Conservation (phyloP, 2,113 vertebrate species). For the Centrocercus urophasianus region DNA sequence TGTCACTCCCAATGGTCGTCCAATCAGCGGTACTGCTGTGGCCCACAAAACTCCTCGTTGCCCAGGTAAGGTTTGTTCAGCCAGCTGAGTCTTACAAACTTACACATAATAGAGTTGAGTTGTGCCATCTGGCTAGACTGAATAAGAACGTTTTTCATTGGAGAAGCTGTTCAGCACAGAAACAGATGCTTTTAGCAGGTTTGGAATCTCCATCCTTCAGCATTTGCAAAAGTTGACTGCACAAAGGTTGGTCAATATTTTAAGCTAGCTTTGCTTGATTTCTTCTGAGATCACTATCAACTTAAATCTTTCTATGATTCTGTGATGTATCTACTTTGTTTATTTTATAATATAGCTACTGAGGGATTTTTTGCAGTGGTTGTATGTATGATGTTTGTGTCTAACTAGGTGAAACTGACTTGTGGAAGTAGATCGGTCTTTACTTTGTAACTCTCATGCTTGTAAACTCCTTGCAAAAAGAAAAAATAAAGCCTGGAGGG, state of each 20-base stretch:
- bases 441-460: neutral
- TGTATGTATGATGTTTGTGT: neutral
- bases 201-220: neutral
- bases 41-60: constrained; percentile 97
- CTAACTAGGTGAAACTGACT: neutral
- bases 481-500: neutral
- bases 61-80: constrained; percentile 82
- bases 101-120: neutral
- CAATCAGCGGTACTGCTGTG: constrained; percentile 95
- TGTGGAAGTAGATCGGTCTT: neutral
- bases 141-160: neutral
- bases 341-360: neutral
- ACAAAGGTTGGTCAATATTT: neutral
- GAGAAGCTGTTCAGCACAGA: neutral
- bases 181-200: neutral
- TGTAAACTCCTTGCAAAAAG: neutral
- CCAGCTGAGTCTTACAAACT: neutral
- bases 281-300: neutral
- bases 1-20: constrained; percentile 92
- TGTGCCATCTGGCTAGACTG: neutral
- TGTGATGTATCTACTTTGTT: neutral
- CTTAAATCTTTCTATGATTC: neutral
- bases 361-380: neutral
- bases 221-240: neutral
- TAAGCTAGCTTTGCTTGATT: accelerated